These are phyloP conservation scores for Bombus ignitus DNA, from an alignment of 1,140 invertebrate species.

Conservation along the genomic window DNA sequence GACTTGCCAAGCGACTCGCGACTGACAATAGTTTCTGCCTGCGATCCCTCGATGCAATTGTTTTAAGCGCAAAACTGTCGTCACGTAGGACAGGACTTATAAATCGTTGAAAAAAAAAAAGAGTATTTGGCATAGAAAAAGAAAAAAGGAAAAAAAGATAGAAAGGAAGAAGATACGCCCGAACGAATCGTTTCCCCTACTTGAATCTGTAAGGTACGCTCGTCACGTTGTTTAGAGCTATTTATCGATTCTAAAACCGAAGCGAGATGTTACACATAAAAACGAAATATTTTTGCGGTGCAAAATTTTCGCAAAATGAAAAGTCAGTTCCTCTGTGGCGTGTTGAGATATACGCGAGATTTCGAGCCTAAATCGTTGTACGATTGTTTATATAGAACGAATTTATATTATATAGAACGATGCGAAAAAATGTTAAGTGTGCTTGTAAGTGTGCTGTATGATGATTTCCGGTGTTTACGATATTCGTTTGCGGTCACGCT, in stretches of 20 bases:
- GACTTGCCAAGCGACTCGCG: slow-evolving; percentile 38
- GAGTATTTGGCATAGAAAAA: background rate
- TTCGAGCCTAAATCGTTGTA: slow-evolving; percentile 36
- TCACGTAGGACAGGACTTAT: slow-evolving; percentile 41
- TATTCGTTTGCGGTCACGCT: slow-evolving; percentile 16
- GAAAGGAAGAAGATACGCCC: background rate
- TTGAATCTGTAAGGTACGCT: slow-evolving; percentile 10
- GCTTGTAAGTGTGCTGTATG: slow-evolving; percentile 35
- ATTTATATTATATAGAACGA: slow-evolving; percentile 18
- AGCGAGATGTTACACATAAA: background rate
- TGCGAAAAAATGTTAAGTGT: slow-evolving; percentile 17
- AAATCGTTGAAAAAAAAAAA: background rate
- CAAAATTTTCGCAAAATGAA: slow-evolving; percentile 29
- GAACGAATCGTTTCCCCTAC: slow-evolving; percentile 14
- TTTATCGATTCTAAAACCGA: background rate
- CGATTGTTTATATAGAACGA: slow-evolving; percentile 34
- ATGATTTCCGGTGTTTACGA: slow-evolving; percentile 31
- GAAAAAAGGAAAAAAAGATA: too few species aligned
- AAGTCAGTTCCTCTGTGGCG: slow-evolving; percentile 36
- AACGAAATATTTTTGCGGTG: slow-evolving; percentile 24
- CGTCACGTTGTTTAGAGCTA: background rate
- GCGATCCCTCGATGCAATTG: slow-evolving; percentile 16
- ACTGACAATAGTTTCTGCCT: slow-evolving; percentile 23
- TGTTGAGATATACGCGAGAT: slow-evolving; percentile 5
- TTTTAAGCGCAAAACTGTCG: slow-evolving; percentile 6